Evolutionary conservation across 37 sponge, comb jelly and placozoan genomes (phyloP), one percentile per base, ranked within the genome.

Genomic region (Halichondria panicea): DNA sequence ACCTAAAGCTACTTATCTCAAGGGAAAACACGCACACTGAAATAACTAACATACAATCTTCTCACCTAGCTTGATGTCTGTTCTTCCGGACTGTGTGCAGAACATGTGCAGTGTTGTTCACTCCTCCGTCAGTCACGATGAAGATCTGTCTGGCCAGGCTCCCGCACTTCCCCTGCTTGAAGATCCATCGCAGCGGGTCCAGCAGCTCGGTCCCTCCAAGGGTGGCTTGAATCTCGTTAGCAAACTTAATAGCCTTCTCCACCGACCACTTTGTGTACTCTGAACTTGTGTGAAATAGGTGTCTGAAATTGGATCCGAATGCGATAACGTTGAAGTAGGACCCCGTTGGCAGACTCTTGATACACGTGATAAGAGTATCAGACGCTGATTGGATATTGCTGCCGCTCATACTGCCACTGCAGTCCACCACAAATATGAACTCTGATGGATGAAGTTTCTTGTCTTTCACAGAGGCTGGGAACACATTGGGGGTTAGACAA

Each of bases 361-460:
- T 54, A 25, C 72, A 79, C 18, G 89, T 64, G 25, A 84, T 81
- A n/a, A 93, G 55, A 1, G 89, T 74, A 18, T 82, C 62, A 8
- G 70, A 55, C 1, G 80, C 83, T 21, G 31, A 66, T 3, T 74
- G 76, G 18, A 93, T 89, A 64, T 80, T 88, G n/a, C 39, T 22
- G 0, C 86, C 83, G 67, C 75, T 74, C 94, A 93, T 93, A 41
- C 89, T 88, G 4, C 89, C 94, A 79, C 89, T 88, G 83, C 87
- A 93, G 76, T 93, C 94, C 9, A 93, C 80, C 19, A 93, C 61
- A 55, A 93, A 93, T 0, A 93, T 53, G 65, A 93, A 93, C 57
- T 93, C 94, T 52, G 75, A 72, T 21, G 86, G 86, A 61, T 50
- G 30, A 36, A 55, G 62, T 28, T 15, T 31, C 34, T 69, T 4